Base-by-base conservation (phyloP, 2,888 invertebrate species). In the Archips crataeganus region DNA sequence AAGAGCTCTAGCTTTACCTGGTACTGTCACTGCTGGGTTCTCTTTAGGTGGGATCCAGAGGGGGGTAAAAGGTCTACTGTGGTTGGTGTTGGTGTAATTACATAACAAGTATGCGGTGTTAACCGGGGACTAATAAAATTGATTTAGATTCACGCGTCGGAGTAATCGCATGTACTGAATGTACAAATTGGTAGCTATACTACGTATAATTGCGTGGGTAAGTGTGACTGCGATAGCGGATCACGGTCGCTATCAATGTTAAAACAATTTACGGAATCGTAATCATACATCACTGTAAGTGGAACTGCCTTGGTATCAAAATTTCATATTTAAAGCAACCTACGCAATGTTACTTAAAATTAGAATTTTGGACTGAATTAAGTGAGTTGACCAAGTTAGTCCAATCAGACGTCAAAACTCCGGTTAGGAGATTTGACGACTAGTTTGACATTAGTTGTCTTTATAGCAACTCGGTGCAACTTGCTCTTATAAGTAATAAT, bases 131-230 rank as follows among this genome's bases (percentile, higher is more conserved):
- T 86, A 90, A 90, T 90, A 88, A 91, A 91, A 92, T 92, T 92
- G 91, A 91, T 91, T 92, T 92, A 92, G 88, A 91, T 90, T 85
- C 84, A 85, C 84, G 77, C 81, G 87, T 85, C 87, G 78, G 77
- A 79, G 81, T 85, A 84, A 85, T 86, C 79, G 81, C 77, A 79
- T n/a, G 51, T 57, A 68, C 51, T n/a, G 45, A 60, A 51, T 64
- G 61, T 63, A 63, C 72, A 73, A 73, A 73, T 73, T 69, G 68
- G 68, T 59, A n/a, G 68, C 49, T 64, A n/a, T n/a, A n/a, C n/a
- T n/a, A 64, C 23, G 42, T 69, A 51, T 74, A 60, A 74, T 74
- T 64, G 64, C 47, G 23, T 57, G 36, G 64, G 69, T 51, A 51
- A 59, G 65, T 65, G 65, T 65, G 65, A 49, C 62, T 42, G 36